Evolutionary conservation across 2,888 invertebrate species (phyloP).

Genomic region (Rhagium mordax): DNA sequence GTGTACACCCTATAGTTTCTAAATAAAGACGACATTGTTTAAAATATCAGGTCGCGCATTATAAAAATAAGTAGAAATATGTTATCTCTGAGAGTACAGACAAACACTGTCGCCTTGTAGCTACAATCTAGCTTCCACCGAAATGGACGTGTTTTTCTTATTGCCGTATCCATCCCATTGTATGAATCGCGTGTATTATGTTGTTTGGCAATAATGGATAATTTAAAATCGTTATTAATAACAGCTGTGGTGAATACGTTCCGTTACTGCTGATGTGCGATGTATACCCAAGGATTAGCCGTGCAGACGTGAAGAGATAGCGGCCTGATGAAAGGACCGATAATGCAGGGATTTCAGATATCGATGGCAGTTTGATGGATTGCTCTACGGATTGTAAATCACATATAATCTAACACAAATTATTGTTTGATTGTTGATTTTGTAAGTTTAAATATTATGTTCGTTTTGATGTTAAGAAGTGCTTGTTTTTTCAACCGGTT

Average conservation of each 20-base stretch:
- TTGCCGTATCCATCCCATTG: background rate
- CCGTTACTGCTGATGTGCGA: constrained; percentile 41
- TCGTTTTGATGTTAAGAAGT: constrained; percentile 14
- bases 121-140: background rate
- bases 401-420: constrained; percentile 69
- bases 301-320: constrained; percentile 67
- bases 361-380: constrained; percentile 70
- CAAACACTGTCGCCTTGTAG: background rate
- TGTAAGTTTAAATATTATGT: constrained; percentile 46
- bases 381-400: constrained; percentile 71
- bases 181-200: constrained; percentile 22
- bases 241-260: constrained; percentile 36
- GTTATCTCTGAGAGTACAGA: constrained; percentile 7
- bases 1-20: background rate
- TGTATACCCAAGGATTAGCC: constrained; percentile 64
- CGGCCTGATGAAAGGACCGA: constrained; percentile 67
- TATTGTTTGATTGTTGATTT: constrained; percentile 64
- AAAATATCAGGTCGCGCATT: background rate
- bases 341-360: constrained; percentile 70
- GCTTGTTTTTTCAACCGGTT: constrained; percentile 13
- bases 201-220: constrained; percentile 39
- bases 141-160: constrained; percentile 7
- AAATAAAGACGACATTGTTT: background rate
- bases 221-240: constrained; percentile 33
- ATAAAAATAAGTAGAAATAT: background rate